Base-by-base conservation (phyloP, 2,797 vertebrate species). In the Ctenopoma multispine region DNA sequence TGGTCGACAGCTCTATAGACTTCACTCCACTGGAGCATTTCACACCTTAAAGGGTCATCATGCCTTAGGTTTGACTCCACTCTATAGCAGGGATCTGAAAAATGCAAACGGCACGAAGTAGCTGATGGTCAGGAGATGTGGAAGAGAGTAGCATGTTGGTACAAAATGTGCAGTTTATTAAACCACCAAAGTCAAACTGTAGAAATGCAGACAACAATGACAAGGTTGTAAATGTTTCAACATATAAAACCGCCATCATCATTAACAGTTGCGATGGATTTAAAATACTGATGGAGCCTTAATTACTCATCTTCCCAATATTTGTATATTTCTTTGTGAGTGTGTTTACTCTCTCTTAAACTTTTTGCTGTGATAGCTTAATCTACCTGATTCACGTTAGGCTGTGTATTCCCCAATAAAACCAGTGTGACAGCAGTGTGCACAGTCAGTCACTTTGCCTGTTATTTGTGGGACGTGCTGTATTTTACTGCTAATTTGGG, bases 401-500 rank as follows among this genome's bases (percentile, higher is more conserved):
- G 58, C 68, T 71, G 66, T 62, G 59, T 18, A 48, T 62, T 59
- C 72, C 46, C 75, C 69, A 60, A 65, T 83, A 77, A 87, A 79
- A 72, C 31, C 70, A 71, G 73, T 63, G 11, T 68, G 76, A 63
- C 2, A 23, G 63, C 66, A 41, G n/a, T n/a, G 51, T 29, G 24
- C 60, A 23, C 67, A 77, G 70, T 65, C 78, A 82, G 72, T 82
- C 72, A 69, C 65, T 79, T 70, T 79, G 67, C 58, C 81, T 60
- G 69, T 79, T 77, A 83, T 85, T 81, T 70, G 78, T 65, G 59
- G 75, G 44, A 49, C 44, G 7, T 66, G 74, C 69, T 79, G 66
- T 76, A 68, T 83, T 87, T 86, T 78, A 77, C 65, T 67, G 74
- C 71, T 82, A 82, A 83, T 89, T 81, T 81, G 75, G 51, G 69